phyloP scores from a whole-genome alignment of 2,113 vertebrate species.

The Cephalopholis sonnerati region DNA sequence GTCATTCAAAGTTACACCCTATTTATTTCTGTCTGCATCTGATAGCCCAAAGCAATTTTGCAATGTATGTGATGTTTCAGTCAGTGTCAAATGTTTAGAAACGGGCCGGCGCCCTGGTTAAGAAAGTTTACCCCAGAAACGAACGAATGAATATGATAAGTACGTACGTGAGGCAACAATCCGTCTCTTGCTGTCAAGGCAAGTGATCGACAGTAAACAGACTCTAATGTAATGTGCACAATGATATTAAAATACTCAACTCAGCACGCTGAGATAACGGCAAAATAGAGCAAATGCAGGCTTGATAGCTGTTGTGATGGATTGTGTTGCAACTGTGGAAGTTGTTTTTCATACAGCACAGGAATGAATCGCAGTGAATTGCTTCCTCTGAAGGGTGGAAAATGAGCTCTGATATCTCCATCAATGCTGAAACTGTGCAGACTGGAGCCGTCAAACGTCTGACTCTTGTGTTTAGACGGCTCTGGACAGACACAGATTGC shows the following conservation, averaged over 20 bases:
- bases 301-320: conserved; percentile 42
- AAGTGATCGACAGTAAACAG: conserved; percentile 28
- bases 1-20: neutral
- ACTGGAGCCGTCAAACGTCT: conserved; percentile 1
- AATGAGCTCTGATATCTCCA: conserved; percentile 46
- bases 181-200: conserved; percentile 6
- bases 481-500: neutral
- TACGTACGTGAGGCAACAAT: neutral
- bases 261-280: conserved; percentile 34
- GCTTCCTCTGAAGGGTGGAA: conserved; percentile 38
- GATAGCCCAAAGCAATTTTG: neutral
- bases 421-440: conserved; percentile 29
- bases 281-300: conserved; percentile 31
- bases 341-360: conserved; percentile 45
- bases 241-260: conserved; percentile 34
- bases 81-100: neutral
- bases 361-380: conserved; percentile 36
- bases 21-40: neutral
- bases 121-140: neutral
- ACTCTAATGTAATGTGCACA: conserved; percentile 21
- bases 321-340: conserved; percentile 23
- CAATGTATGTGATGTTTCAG: neutral
- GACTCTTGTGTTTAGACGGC: conserved; percentile 18
- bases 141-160: conserved; percentile 10
- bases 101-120: neutral